These are phyloP conservation scores for Prenolepis imparis DNA, from an alignment of 2,888 invertebrate genomes.

Conservation along the genomic window DNA sequence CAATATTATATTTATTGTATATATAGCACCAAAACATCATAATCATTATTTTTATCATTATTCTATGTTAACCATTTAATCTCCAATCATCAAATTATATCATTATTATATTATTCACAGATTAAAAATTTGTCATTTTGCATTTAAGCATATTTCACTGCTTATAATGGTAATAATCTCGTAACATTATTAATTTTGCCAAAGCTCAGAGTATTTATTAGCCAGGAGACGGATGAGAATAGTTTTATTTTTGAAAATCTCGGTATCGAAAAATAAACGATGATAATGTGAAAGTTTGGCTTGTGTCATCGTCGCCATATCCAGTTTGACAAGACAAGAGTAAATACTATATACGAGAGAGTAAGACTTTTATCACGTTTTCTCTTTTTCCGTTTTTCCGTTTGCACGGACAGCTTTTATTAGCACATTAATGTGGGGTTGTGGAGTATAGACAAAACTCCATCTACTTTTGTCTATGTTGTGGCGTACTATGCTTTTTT, in stretches of 20 bases:
- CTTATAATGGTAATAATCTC: neutral
- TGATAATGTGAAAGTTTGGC: constrained; percentile 61
- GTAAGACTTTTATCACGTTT: constrained; percentile 55
- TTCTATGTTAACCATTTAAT: constrained; percentile 3
- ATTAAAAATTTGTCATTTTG: neutral
- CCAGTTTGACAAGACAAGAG: constrained; percentile 76
- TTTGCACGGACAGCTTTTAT: constrained; percentile 47
- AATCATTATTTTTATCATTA: neutral
- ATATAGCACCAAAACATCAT: neutral
- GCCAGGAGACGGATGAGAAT: constrained; percentile 70
- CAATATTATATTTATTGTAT: neutral
- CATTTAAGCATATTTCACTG: neutral
- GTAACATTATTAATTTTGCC: neutral
- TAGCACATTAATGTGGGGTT: constrained; percentile 4
- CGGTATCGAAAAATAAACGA: constrained; percentile 45
- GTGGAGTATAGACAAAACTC: neutral
- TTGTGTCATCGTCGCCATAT: constrained; percentile 77
- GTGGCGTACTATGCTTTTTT: constrained; percentile 42
- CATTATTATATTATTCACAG: neutral
- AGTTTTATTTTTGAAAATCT: constrained; percentile 48
- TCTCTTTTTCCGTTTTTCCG: constrained; percentile 38
- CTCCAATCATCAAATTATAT: neutral
- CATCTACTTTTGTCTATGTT: neutral
- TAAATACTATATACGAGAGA: constrained; percentile 75
- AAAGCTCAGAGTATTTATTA: constrained; percentile 74